Evolutionary conservation across 2,113 vertebrate genomes (phyloP), one percentile per base, ranked within the genome.

Genomic region (Oreamnos americanus): DNA sequence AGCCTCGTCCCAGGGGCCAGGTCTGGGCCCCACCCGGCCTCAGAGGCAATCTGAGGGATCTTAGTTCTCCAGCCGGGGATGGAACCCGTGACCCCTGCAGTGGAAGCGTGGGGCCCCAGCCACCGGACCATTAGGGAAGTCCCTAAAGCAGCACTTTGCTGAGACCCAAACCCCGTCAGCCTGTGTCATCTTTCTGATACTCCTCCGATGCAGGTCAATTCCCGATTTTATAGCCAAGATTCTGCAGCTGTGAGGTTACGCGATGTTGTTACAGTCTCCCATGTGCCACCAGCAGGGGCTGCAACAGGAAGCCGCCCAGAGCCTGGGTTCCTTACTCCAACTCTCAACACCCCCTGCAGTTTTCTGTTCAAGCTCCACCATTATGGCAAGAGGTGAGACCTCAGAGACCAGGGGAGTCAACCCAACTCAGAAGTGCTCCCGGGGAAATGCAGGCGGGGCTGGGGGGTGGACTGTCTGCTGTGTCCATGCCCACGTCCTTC

Each of bases 391-490:
- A n/a, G 97, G 86, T 19, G 33, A 45, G 33, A 25, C 57, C 82
- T 23, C 1, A 6, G 49, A 26, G 81, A 14, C 1, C 0, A 23
- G 43, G 28, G 62, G 57, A 47, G 25, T 26, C 62, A 10, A 30
- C 45, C 21, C n/a, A 51, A 15, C n/a, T 51, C 81, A 0, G 25
- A 28, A 9, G 39, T 49, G 4, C 55, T 33, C 71, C 74, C 30
- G 0, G 16, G 93, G 26, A 67, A 39, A 14, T 7, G 1, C 67
- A 76, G 71, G 33, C 0, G 12, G 47, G 8, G 55, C 82, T 8
- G 13, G 21, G 13, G 62, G 39, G 12, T 1, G 55, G 45, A 55
- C 67, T 2, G 13, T 14, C 21, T 13, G 92, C 96, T 11, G 55
- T n/a, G 78, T 89, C 64, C 45, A 16, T 0, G 19, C 78, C 55